Percentiles rank a stretch among this genome's conserved stretches.
Conservation (phyloP, 2,113 vertebrate species). For the Guaruba guarouba region DNA sequence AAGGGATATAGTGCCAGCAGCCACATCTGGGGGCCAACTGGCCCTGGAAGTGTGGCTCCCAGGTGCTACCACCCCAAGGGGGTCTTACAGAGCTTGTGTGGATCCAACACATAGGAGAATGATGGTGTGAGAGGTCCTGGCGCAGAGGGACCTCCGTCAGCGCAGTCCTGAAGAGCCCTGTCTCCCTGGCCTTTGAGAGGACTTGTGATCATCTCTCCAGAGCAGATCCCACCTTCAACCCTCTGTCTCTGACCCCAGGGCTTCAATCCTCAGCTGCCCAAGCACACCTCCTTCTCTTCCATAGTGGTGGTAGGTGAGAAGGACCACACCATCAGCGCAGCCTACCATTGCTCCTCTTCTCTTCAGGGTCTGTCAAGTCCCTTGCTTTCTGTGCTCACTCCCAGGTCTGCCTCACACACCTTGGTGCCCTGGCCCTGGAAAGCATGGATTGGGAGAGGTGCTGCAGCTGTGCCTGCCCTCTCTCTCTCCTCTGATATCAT, state of each 20-base stretch:
- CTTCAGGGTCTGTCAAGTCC: not conserved
- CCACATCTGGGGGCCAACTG: slow-evolving; percentile 60
- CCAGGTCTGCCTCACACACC: not conserved
- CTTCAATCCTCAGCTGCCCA: not conserved
- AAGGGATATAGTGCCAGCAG: slow-evolving; percentile 47
- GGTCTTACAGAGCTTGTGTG: not conserved
- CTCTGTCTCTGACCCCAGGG: not conserved
- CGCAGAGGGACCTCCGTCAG: not conserved
- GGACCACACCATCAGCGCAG: not conserved
- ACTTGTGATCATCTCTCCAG: not conserved
- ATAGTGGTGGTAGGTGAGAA: accelerated
- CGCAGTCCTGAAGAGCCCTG: not conserved
- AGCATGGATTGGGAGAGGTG: not conserved
- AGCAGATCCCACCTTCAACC: not conserved
- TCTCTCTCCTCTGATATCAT: not conserved
- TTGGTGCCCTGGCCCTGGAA: not conserved
- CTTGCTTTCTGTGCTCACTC: not conserved
- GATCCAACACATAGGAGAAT: not conserved
- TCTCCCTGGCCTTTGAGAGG: not conserved
- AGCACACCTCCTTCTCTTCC: not conserved
- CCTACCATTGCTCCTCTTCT: not conserved
- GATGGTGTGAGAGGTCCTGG: not conserved
- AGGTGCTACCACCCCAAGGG: not conserved
- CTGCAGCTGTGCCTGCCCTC: not conserved
- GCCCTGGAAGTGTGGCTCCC: not conserved